A percentile compares a stretch with the other conserved stretches of the same genome.
Conservation (phyloP, 2,797 vertebrate genomes). For the Pteronotus mesoamericanus region DNA sequence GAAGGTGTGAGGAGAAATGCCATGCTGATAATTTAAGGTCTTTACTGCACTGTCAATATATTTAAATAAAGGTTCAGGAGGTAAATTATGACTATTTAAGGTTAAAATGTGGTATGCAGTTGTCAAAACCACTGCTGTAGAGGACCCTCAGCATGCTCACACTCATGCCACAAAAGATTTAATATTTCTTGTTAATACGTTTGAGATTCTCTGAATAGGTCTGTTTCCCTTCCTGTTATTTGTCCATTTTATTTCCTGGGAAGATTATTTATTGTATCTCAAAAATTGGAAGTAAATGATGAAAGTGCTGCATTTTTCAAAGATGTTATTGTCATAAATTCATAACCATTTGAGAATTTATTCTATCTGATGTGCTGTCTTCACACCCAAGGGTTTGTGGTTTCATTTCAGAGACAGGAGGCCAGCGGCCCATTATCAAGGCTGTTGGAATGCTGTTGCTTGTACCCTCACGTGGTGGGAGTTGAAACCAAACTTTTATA, state of each 20-base stretch:
- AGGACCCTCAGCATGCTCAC: neutral
- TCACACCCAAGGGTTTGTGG: neutral
- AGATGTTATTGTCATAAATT: neutral
- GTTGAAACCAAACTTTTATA: slow-evolving; percentile 14
- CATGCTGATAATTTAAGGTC: neutral
- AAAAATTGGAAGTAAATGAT: neutral
- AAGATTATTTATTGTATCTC: neutral
- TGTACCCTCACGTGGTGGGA: neutral
- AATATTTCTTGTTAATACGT: neutral
- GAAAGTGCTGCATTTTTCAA: neutral
- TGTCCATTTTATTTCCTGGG: neutral
- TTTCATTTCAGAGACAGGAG: slow-evolving; percentile 28
- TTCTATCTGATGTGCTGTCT: neutral
- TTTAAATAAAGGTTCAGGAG: neutral
- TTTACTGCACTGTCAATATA: neutral
- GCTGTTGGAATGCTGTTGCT: neutral
- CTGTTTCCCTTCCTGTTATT: neutral
- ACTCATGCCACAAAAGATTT: neutral
- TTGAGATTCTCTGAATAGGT: neutral
- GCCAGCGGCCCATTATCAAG: neutral
- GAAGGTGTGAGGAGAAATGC: neutral
- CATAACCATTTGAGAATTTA: neutral
- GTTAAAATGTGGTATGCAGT: neutral
- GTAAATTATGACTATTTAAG: neutral
- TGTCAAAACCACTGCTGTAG: neutral